Evolutionary conservation across 2,888 invertebrate species (phyloP).

Genomic region (Unio pictorum): DNA sequence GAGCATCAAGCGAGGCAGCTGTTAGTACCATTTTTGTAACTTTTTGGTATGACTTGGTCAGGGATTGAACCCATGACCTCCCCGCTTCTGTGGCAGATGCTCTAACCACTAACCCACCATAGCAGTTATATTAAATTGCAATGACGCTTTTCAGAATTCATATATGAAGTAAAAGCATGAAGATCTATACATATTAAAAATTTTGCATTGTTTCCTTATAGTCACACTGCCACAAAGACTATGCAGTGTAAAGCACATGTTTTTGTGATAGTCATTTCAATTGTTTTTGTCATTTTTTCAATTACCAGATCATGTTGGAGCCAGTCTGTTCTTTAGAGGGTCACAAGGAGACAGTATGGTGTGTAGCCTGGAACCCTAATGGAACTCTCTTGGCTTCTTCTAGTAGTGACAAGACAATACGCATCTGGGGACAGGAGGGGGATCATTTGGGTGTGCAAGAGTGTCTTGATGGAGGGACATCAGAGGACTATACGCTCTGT

Average conservation of each 20-base stretch:
- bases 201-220: no score
- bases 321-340: conserved; percentile 75
- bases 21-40: no score
- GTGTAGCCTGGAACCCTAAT: conserved; percentile 88
- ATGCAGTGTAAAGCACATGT: no score
- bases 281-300: neutral
- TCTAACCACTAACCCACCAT: no score
- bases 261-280: neutral
- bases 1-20: no score
- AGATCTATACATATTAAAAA: neutral
- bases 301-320: conserved; percentile 20
- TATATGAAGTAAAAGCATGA: conserved; percentile 1
- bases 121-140: neutral
- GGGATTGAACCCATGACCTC: no score
- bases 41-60: no score
- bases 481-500: conserved; percentile 90
- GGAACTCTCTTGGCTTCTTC: conserved; percentile 90
- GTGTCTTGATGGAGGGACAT: conserved; percentile 91
- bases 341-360: conserved; percentile 90
- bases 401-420: conserved; percentile 93
- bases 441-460: conserved; percentile 85
- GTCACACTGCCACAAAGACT: neutral
- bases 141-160: neutral
- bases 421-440: conserved; percentile 81
- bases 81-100: no score